These are phyloP conservation scores for Merops nubicus DNA, from an alignment of 2,113 vertebrate genomes.

Conservation along the genomic window DNA sequence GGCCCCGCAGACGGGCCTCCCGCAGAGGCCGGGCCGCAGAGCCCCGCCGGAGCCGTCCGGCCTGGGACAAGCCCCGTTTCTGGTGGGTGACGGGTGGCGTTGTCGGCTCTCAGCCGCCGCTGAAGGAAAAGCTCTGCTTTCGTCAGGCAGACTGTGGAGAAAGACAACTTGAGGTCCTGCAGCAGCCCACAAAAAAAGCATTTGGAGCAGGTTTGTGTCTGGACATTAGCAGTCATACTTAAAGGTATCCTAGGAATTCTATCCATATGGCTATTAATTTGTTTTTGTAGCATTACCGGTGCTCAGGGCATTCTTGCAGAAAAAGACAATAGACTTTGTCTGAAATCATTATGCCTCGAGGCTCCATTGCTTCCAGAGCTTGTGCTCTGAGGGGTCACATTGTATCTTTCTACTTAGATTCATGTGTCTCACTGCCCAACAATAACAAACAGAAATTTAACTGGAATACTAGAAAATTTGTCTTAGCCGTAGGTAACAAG, in stretches of 20 bases:
- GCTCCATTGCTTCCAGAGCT: background rate
- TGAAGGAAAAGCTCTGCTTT: fast-evolving
- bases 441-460: background rate
- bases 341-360: background rate
- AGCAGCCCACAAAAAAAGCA: background rate
- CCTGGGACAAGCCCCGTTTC: too few relatives aligned
- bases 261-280: background rate
- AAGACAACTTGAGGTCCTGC: fast-evolving
- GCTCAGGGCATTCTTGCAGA: background rate
- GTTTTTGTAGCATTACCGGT: fast-evolving
- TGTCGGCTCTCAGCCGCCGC: too few relatives aligned
- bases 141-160: fast-evolving
- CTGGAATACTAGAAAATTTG: background rate
- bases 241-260: fast-evolving
- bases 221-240: background rate
- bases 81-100: fast-evolving
- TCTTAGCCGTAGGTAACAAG: background rate
- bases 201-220: background rate
- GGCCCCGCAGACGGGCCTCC: too few relatives aligned
- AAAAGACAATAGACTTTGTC: background rate
- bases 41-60: too few relatives aligned
- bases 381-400: background rate
- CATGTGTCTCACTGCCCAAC: background rate
- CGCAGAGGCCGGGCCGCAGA: too few relatives aligned
- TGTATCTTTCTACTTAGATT: background rate